Evolutionary conservation across 2,888 invertebrate genomes (phyloP).

Genomic region (Rutpela maculata): DNA sequence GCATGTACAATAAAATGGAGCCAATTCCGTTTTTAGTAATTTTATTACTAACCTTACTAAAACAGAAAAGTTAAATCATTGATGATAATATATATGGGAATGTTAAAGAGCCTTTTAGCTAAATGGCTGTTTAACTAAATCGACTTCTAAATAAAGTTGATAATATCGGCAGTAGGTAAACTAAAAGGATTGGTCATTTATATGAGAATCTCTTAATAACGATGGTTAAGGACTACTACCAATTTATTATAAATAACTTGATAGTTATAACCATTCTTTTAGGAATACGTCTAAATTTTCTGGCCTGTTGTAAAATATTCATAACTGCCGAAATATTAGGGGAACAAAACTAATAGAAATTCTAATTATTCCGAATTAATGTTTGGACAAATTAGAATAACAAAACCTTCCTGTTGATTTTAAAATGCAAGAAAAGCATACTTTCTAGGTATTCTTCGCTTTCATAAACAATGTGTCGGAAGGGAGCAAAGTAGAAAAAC

Average conservation of each 20-base stretch:
- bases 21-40: no score
- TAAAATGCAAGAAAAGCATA: slow-evolving; percentile 10
- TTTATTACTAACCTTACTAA: no score
- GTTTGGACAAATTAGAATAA: slow-evolving; percentile 47
- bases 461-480: slow-evolving; percentile 29
- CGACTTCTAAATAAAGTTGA: no score
- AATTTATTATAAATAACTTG: not conserved
- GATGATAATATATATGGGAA: no score
- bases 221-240: not conserved
- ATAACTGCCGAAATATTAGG: not conserved
- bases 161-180: no score
- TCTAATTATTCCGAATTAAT: slow-evolving; percentile 37
- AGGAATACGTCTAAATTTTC: not conserved
- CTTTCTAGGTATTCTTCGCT: not conserved
- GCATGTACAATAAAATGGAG: no score
- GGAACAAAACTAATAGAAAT: slow-evolving; percentile 5
- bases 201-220: no score
- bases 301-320: not conserved
- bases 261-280: not conserved
- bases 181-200: no score
- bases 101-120: no score
- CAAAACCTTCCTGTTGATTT: slow-evolving; percentile 37
- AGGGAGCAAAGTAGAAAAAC: slow-evolving; percentile 11
- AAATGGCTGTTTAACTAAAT: no score
- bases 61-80: no score